These are phyloP conservation scores for Drosophila repleta DNA, from an alignment of 1,140 invertebrate species.

Conservation along the genomic window DNA sequence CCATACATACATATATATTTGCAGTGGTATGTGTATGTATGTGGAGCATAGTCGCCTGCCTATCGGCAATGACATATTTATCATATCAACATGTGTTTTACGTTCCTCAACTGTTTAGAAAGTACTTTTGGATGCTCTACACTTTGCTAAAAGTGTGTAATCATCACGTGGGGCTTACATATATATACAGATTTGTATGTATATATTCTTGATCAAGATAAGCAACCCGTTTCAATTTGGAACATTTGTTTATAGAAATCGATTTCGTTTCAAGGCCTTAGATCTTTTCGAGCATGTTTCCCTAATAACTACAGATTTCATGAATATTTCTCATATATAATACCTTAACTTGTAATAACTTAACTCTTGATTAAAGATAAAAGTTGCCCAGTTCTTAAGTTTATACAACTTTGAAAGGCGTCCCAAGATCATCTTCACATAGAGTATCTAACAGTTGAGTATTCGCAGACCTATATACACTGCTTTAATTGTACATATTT, in stretches of 20 bases:
- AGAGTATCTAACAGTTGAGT: not conserved
- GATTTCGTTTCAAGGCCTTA: not conserved
- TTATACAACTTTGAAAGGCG: no score
- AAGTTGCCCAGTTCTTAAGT: no score
- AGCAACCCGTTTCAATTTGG: not conserved
- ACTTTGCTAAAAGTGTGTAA: not conserved
- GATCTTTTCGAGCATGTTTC: no score
- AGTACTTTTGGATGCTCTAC: conserved; percentile 1
- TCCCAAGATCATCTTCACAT: not conserved
- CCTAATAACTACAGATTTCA: no score
- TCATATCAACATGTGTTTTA: conserved; percentile 76
- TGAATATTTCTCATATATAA: no score
- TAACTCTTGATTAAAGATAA: no score
- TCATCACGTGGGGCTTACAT: not conserved
- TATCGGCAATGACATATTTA: conserved; percentile 70
- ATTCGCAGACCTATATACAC: not conserved
- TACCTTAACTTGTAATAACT: no score
- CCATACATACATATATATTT: conserved; percentile 26
- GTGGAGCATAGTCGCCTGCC: conserved; percentile 21
- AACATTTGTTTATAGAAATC: not conserved
- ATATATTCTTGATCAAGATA: not conserved
- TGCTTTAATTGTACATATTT: conserved; percentile 4
- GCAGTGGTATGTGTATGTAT: conserved; percentile 28
- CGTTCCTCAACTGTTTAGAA: conserved; percentile 18
- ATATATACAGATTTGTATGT: not conserved